Conservation (phyloP, 92 coral and sea anemone genomes). For the Paramuricea clavata region DNA sequence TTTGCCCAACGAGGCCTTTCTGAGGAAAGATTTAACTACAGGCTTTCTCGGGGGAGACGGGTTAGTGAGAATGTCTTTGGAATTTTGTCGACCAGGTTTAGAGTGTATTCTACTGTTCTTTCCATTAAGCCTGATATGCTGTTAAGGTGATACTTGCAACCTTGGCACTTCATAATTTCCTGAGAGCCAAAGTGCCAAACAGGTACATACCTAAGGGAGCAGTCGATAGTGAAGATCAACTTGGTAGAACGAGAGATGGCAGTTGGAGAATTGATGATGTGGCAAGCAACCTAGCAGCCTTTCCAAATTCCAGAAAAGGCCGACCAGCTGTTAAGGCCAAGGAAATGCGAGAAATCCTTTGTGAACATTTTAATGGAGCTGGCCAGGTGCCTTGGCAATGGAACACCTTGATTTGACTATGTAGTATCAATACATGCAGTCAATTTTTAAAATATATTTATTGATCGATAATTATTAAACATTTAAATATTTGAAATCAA, state of each 20-base stretch:
- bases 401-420: conserved; percentile 37
- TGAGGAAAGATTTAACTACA: conserved; percentile 62
- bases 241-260: conserved; percentile 21
- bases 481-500: background rate
- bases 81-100: conserved; percentile 49
- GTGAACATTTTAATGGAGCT: conserved; percentile 66
- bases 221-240: conserved; percentile 20
- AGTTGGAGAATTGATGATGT: conserved; percentile 27
- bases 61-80: conserved; percentile 76
- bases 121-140: conserved; percentile 68
- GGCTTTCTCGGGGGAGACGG: conserved; percentile 60
- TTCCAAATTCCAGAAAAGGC: conserved; percentile 72
- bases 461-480: conserved; percentile 3
- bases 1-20: conserved; percentile 43
- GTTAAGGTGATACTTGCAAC: conserved; percentile 60
- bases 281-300: conserved; percentile 16
- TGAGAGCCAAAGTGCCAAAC: conserved; percentile 34
- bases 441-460: background rate
- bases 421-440: background rate
- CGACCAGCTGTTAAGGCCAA: conserved; percentile 69
- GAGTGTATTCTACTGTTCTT: conserved; percentile 65
- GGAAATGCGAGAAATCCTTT: conserved; percentile 64
- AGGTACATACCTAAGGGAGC: conserved; percentile 54
- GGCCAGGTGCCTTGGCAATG: conserved; percentile 81
- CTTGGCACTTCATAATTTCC: conserved; percentile 52